A percentile compares a stretch with the other conserved stretches of the same genome.
Conservation (phyloP, 2,888 invertebrate genomes). For the Catonia carolina region DNA sequence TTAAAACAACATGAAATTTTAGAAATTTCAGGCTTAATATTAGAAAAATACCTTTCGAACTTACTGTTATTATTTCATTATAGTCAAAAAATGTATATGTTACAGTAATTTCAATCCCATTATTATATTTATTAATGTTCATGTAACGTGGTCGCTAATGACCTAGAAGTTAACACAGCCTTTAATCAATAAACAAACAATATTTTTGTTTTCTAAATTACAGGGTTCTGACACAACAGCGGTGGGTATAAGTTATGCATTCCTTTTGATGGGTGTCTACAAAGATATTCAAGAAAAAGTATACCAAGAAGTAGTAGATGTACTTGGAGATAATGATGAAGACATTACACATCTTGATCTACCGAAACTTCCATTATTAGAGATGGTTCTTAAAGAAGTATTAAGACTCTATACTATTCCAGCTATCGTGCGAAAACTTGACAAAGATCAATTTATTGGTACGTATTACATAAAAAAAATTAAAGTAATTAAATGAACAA, state of each 20-base stretch:
- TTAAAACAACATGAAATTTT: too few species aligned
- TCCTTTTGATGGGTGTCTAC: slow-evolving; percentile 5
- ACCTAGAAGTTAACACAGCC: too few species aligned
- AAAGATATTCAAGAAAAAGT: slow-evolving; percentile 19
- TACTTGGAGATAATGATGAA: background rate
- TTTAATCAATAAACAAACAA: too few species aligned
- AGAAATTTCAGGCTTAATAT: too few species aligned
- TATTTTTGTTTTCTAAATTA: too few species aligned
- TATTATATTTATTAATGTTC: too few species aligned
- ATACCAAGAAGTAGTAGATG: slow-evolving; percentile 12
- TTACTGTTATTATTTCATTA: too few species aligned
- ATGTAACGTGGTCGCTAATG: too few species aligned
- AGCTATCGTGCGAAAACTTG: slow-evolving; percentile 9
- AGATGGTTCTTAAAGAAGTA: slow-evolving; percentile 21
- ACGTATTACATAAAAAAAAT: background rate
- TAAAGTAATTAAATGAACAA: too few species aligned
- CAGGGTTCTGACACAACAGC: slow-evolving; percentile 18
- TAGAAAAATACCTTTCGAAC: too few species aligned
- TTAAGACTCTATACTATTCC: slow-evolving; percentile 11
- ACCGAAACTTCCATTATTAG: slow-evolving; percentile 12
- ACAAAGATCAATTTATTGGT: slow-evolving; percentile 8
- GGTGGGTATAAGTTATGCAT: slow-evolving; percentile 10
- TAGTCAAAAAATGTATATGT: too few species aligned
- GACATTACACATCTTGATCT: slow-evolving; percentile 7
- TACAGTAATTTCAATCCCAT: too few species aligned